Conservation (phyloP, 2,888 invertebrate species). For the Luffia ferchaultella region DNA sequence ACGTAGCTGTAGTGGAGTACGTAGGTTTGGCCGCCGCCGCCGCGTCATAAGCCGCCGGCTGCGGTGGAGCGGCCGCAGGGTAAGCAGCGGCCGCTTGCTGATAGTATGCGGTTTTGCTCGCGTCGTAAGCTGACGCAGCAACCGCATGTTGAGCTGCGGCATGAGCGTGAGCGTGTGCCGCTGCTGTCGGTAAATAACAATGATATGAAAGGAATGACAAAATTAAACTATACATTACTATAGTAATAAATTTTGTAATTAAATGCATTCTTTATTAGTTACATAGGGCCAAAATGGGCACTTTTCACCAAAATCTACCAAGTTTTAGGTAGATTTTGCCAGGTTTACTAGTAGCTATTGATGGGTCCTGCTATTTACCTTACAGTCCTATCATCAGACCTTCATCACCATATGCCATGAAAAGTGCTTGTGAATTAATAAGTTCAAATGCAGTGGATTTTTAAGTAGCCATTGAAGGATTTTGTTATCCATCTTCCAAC, state of each 20-base stretch:
- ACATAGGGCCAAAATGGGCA: too few species aligned
- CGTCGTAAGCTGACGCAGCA: slow-evolving; percentile 76
- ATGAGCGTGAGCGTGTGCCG: slow-evolving; percentile 54
- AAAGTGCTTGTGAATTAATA: too few species aligned
- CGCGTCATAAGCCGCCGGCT: slow-evolving; percentile 67
- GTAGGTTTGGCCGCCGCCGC: slow-evolving; percentile 71
- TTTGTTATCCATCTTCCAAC: too few species aligned
- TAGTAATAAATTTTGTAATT: not conserved
- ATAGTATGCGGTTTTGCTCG: slow-evolving; percentile 85
- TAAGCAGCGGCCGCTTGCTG: slow-evolving; percentile 80
- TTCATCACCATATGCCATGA: too few species aligned
- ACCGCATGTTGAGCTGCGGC: slow-evolving; percentile 42
- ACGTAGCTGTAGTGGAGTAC: slow-evolving; percentile 74
- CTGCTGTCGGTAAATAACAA: slow-evolving; percentile 23
- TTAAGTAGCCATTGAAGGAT: too few species aligned
- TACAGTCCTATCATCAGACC: too few species aligned
- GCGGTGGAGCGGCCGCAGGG: slow-evolving; percentile 69
- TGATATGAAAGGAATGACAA: not conserved
- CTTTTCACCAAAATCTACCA: too few species aligned
- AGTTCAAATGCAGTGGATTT: too few species aligned
- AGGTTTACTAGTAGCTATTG: too few species aligned
- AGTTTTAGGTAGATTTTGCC: too few species aligned
- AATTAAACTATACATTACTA: not conserved
- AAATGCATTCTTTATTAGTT: not conserved
- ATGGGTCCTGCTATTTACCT: too few species aligned